phyloP scores from a whole-genome alignment of 2,888 invertebrate species.

The Sialis lutaria region DNA sequence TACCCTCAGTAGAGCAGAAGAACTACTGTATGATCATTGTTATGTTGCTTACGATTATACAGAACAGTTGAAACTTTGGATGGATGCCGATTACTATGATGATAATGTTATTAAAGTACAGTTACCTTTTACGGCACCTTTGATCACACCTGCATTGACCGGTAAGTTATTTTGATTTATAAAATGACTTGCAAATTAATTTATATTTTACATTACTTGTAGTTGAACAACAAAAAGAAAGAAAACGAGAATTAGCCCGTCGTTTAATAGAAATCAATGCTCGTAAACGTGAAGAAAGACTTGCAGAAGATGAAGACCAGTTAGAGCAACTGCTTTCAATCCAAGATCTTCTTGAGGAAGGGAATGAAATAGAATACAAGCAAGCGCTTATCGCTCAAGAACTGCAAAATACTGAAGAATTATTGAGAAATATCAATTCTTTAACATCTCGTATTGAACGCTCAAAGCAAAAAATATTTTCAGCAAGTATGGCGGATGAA shows the following conservation, averaged over 20 bases:
- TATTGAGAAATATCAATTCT: conserved; percentile 55
- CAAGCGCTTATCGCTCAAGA: conserved; percentile 58
- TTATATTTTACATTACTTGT: conserved; percentile 6
- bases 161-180: conserved; percentile 20
- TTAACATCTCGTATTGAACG: conserved; percentile 57
- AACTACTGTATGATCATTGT: conserved; percentile 67
- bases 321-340: conserved; percentile 57
- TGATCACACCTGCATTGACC: conserved; percentile 43
- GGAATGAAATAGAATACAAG: conserved; percentile 55
- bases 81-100: conserved; percentile 65
- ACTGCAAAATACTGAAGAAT: conserved; percentile 56
- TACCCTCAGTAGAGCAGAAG: conserved; percentile 73
- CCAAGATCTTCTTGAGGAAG: conserved; percentile 60
- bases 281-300: conserved; percentile 68
- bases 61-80: conserved; percentile 65
- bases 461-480: conserved; percentile 56
- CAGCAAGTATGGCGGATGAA: conserved; percentile 48
- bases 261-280: conserved; percentile 80
- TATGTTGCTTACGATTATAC: conserved; percentile 62
- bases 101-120: conserved; percentile 70
- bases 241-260: conserved; percentile 69
- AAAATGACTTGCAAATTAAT: background rate
- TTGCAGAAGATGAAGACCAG: conserved; percentile 79
- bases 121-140: conserved; percentile 56
- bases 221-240: conserved; percentile 72